Conservation (phyloP, 2,113 vertebrate species). For the Vireo altiloquus region DNA sequence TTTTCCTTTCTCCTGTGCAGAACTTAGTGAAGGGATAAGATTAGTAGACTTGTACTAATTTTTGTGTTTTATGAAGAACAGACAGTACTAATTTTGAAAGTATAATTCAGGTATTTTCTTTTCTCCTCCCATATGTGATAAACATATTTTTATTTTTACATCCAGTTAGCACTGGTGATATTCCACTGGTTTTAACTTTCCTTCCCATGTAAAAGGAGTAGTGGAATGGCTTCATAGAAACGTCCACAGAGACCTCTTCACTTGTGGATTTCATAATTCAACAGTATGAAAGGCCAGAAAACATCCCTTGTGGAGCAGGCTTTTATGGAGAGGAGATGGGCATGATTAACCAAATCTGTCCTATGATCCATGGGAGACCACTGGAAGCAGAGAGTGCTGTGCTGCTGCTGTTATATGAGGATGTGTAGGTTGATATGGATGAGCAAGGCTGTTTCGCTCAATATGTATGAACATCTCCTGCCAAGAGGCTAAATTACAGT, state of each 20-base stretch:
- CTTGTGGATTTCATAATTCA: background rate
- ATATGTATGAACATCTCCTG: background rate
- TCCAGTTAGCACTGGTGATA: background rate
- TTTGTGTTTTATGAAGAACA: background rate
- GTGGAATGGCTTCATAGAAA: background rate
- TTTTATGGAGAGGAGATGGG: background rate
- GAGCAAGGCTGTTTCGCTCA: background rate
- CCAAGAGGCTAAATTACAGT: slow-evolving; percentile 15
- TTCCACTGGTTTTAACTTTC: background rate
- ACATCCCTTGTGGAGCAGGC: background rate
- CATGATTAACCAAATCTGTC: background rate
- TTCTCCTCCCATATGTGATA: background rate
- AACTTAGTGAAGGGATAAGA: background rate
- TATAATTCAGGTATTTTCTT: background rate
- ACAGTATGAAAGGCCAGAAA: background rate
- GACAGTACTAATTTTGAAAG: background rate
- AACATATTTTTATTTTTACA: background rate
- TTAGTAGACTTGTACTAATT: background rate
- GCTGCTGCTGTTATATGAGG: background rate
- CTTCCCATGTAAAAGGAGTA: background rate
- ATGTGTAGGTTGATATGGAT: background rate
- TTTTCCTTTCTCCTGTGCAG: background rate
- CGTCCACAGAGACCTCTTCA: background rate
- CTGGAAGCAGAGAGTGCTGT: background rate
- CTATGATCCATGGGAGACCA: background rate